Base-by-base conservation (phyloP, 2,888 invertebrate species). In the Oeneis ivallda region DNA sequence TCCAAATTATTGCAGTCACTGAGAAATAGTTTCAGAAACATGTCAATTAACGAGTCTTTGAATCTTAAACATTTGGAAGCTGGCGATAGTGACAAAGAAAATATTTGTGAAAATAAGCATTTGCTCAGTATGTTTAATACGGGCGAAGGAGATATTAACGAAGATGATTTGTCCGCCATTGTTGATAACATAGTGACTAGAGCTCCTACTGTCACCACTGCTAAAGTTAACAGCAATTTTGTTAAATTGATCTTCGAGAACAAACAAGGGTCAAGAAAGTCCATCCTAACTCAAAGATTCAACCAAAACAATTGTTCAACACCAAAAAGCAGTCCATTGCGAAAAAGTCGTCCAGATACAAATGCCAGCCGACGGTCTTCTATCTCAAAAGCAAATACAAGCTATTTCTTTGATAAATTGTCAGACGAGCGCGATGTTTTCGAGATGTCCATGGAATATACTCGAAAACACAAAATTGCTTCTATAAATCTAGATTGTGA, bases 401-500 rank as follows among this genome's bases (percentile, higher is more conserved):
- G 93, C 76, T 91, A 89, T 78, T 94, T 94, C 71, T 94, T 94
- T 73, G 92, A 92, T 71, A 84, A 84, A 71, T 71, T 87, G 61
- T 86, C 86, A 1, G 88, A 84, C 54, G 89, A 88, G 45, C 81
- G 87, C n/a, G 94, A 95, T 79, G 91, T 92, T 11, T 95, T 95
- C 76, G 94, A 95, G 81, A 88, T 92, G 75, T 92, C 94, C 4
- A 79, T 94, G 69, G 89, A 92, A 63, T 76, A 82, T 63, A 47
- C 17, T 47, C 47, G 47, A 47, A 89, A 86, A 72, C 79, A 84
- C 61, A 81, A 78, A 65, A 81, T 79, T 73, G 80, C 52, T 41
- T n/a, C 76, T 47, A 72, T 70, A 37, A 67, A 64, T 70, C 72
- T 81, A 62, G 84, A 86, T 70, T 80, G 74, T 73, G 79, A 85